phyloP scores from a whole-genome alignment of 2,888 invertebrate genomes.

The Dicycla oo region DNA sequence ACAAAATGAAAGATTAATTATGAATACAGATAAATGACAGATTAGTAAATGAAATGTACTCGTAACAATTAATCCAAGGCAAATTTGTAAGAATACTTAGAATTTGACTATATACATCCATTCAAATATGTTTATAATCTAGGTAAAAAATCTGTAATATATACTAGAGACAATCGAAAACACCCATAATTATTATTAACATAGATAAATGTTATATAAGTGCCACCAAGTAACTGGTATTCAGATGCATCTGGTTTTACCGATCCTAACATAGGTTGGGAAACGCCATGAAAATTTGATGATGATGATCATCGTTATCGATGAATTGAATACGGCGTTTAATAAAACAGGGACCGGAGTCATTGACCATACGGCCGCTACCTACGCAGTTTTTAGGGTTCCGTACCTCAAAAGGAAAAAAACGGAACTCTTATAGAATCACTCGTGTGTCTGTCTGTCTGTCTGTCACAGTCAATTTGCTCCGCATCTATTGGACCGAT shows the following conservation, averaged over 20 bases:
- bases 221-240: neutral
- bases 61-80: too few relatives aligned
- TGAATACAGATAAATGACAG: too few relatives aligned
- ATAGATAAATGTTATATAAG: neutral
- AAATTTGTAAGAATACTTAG: neutral
- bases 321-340: neutral
- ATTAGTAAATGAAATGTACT: too few relatives aligned
- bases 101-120: neutral
- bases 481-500: too few relatives aligned
- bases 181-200: neutral
- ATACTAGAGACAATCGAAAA: neutral
- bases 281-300: neutral
- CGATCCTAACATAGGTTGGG: neutral
- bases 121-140: too few relatives aligned
- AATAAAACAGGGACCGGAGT: neutral
- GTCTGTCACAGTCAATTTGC: too few relatives aligned
- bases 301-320: neutral
- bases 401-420: too few relatives aligned
- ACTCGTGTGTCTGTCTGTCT: too few relatives aligned
- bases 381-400: too few relatives aligned
- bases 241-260: neutral
- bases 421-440: too few relatives aligned
- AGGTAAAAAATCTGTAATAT: neutral
- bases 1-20: too few relatives aligned
- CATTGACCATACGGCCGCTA: neutral